Evolutionary conservation across 2,888 invertebrate species (phyloP), one percentile per base, ranked within the genome.

Genomic region (Zele albiditarsus): DNA sequence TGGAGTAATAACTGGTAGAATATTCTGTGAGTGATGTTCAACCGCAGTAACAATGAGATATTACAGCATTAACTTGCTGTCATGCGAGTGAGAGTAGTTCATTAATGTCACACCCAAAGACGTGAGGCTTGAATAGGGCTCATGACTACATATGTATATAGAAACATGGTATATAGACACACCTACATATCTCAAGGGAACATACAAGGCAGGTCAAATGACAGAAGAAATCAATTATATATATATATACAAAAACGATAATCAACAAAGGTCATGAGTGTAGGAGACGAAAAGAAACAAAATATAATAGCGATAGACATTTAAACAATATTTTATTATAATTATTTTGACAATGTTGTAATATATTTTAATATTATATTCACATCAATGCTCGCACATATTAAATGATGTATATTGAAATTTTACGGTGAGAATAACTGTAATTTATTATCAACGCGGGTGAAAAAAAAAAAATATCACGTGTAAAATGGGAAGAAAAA

Each of bases 31-130:
- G 53, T 53, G 53, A 53, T 53, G 20, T 10, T 53, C 20, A 53
- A 20, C 53, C 20, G 20, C 20, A 53, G 23, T 53, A 53, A 53
- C 53, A 20, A 53, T 53, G 53, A 53, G 53, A 53, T 53, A 53
- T 53, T 53, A 10, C 23, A 53, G 53, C 53, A 53, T 53, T 53
- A 53, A 53, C 53, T 53, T 53, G 20, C 20, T 53, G 53, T 53
- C 53, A 53, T 53, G 53, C 20, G 20, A 53, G 53, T 53, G 53
- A 53, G 23, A 20, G n/a, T 49, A n/a, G 53, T 53, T 53, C 53
- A 53, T 53, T 53, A 53, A 53, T 53, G 53, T 53, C 53, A 53
- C 53, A 53, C 20, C 53, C 53, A 53, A 53, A 53, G 53, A 53
- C 23, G 53, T 53, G 20, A 23, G 20, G 53, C 10, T 53, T 53